Evolutionary conservation across 2,797 vertebrate genomes (phyloP).

Genomic region (Dermochelys coriacea): DNA sequence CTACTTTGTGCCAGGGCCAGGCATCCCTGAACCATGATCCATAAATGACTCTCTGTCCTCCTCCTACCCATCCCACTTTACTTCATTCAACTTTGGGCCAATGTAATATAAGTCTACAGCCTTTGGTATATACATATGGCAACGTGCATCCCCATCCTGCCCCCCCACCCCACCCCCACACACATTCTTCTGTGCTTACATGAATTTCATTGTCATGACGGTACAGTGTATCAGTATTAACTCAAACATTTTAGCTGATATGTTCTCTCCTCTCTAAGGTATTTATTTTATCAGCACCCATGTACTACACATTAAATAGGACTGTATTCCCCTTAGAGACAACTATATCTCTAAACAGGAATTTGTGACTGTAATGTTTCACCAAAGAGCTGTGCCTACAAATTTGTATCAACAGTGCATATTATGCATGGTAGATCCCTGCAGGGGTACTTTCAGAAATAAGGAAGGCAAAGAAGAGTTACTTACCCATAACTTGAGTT

Average conservation of each 20-base stretch:
- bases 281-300: constrained; percentile 22
- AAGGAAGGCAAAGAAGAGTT: not conserved
- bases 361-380: constrained; percentile 3
- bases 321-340: not conserved
- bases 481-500: not conserved
- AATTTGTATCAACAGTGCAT: not conserved
- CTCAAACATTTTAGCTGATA: constrained; percentile 25
- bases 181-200: not conserved
- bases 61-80: not conserved
- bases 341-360: not conserved
- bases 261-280: not conserved
- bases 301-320: not conserved
- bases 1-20: not conserved
- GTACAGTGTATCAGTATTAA: not conserved
- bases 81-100: not conserved
- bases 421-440: not conserved
- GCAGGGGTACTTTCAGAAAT: not conserved
- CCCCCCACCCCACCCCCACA: not conserved
- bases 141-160: fast-evolving
- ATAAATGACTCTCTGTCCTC: not conserved
- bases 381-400: not conserved
- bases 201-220: not conserved
- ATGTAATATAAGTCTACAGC: not conserved
- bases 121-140: not conserved
- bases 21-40: fast-evolving